These are phyloP conservation scores for Erynnis tages DNA, from an alignment of 2,888 invertebrate species.

Conservation along the genomic window DNA sequence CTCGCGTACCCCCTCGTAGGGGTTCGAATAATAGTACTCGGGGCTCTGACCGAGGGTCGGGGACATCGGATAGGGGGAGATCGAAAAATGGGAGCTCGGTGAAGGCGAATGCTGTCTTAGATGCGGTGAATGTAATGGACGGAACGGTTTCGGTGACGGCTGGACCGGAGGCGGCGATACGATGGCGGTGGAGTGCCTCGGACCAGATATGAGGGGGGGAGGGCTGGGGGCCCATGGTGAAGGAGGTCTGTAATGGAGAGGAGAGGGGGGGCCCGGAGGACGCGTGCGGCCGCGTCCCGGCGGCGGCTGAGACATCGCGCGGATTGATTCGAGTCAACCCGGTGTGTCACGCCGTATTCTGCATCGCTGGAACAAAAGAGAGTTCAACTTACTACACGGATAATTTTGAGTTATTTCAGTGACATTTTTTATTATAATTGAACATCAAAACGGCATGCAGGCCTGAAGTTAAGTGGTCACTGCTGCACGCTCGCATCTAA, in stretches of 20 bases:
- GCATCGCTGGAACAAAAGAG: conserved; percentile 72
- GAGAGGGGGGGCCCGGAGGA: conserved; percentile 73
- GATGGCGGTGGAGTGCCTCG: conserved; percentile 78
- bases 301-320: conserved; percentile 77
- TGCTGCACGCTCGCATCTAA: too few species aligned
- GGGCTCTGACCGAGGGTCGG: conserved; percentile 83
- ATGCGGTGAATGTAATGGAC: conserved; percentile 74
- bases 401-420: too few species aligned
- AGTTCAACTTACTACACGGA: too few species aligned
- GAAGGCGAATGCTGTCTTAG: conserved; percentile 72
- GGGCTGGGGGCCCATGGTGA: conserved; percentile 90
- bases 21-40: conserved; percentile 81
- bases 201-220: conserved; percentile 86
- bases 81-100: conserved; percentile 75
- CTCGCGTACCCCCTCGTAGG: conserved; percentile 82
- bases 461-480: too few species aligned
- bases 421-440: too few species aligned
- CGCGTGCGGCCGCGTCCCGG: conserved; percentile 75
- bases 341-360: conserved; percentile 78
- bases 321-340: conserved; percentile 78
- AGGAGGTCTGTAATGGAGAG: conserved; percentile 86
- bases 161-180: conserved; percentile 82
- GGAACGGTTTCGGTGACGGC: conserved; percentile 75
- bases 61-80: conserved; percentile 77
- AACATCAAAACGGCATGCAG: too few species aligned